Percentiles rank a stretch among this genome's conserved stretches.
These are phyloP conservation scores for Metellina segmentata DNA, from an alignment of 2,888 invertebrate species.

Conservation along the genomic window DNA sequence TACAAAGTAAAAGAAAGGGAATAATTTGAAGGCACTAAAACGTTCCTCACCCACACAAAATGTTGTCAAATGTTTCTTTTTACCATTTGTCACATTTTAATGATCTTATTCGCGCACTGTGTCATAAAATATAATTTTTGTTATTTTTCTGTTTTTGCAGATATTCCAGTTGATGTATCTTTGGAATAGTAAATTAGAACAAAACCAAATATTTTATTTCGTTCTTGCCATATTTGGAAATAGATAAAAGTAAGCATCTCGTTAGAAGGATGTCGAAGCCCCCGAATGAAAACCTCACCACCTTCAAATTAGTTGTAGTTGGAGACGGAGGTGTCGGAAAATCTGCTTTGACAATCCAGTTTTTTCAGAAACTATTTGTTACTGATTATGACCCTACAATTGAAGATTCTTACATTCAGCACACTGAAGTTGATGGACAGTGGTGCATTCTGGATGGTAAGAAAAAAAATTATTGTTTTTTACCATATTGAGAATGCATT, in stretches of 20 bases:
- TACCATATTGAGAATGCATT: too few relatives aligned
- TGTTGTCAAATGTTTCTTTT: too few relatives aligned
- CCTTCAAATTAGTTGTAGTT: constrained; percentile 93
- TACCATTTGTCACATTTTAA: too few relatives aligned
- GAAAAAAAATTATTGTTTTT: constrained; percentile 64
- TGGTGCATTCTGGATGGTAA: constrained; percentile 94
- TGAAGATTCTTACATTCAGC: constrained; percentile 96
- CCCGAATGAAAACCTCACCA: constrained; percentile 82
- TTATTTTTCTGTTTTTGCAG: background rate
- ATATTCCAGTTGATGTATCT: background rate
- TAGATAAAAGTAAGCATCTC: background rate
- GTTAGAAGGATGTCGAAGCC: constrained; percentile 80
- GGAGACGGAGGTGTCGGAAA: constrained; percentile 97
- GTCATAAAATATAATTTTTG: background rate
- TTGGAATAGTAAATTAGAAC: background rate
- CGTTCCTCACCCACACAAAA: too few relatives aligned
- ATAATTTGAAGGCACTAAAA: too few relatives aligned
- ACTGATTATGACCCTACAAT: constrained; percentile 98
- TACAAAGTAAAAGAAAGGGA: too few relatives aligned
- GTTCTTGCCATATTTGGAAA: background rate
- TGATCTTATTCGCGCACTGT: too few relatives aligned
- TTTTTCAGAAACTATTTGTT: constrained; percentile 96
- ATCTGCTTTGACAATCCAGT: constrained; percentile 97
- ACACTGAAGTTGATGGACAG: constrained; percentile 94
- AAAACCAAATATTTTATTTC: background rate